These are phyloP conservation scores for Scaptomyza tumidula DNA, from an alignment of 2,888 invertebrate species.

Conservation along the genomic window DNA sequence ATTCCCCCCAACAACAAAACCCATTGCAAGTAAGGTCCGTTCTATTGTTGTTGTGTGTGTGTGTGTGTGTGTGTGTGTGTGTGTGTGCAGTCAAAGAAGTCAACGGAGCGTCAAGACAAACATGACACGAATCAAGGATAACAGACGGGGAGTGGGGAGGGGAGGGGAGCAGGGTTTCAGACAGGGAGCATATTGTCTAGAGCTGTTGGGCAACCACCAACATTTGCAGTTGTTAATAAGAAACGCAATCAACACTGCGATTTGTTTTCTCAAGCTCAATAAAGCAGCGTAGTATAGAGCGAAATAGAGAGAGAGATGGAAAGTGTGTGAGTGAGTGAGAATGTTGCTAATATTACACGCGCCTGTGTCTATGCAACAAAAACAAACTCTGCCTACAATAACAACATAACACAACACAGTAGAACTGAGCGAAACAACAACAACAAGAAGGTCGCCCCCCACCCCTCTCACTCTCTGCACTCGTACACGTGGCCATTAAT, in stretches of 20 bases:
- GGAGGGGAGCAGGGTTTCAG: slow-evolving; percentile 3
- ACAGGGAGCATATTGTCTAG: slow-evolving; percentile 74
- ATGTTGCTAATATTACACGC: slow-evolving; percentile 69
- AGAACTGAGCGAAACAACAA: slow-evolving; percentile 35
- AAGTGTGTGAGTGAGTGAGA: slow-evolving; percentile 10
- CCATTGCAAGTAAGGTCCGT: slow-evolving; percentile 57
- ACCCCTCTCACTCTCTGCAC: no score
- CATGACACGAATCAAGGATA: slow-evolving; percentile 54
- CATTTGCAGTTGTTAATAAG: slow-evolving; percentile 76
- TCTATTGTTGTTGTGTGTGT: slow-evolving; percentile 50
- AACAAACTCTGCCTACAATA: slow-evolving; percentile 61
- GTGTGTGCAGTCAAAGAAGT: slow-evolving; percentile 70
- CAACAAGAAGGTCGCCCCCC: slow-evolving; percentile 42
- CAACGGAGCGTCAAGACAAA: slow-evolving; percentile 80
- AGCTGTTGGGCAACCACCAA: slow-evolving; percentile 54
- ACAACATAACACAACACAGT: neutral
- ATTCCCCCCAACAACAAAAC: neutral
- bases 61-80: no score
- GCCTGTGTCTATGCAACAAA: slow-evolving; percentile 63
- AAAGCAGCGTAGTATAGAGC: slow-evolving; percentile 45
- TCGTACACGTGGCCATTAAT: slow-evolving; percentile 84
- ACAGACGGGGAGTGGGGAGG: neutral
- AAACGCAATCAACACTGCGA: slow-evolving; percentile 81
- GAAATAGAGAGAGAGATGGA: neutral
- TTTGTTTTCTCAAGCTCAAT: slow-evolving; percentile 82